Conservation (phyloP, 2,113 vertebrate species). For the Hippocampus abdominalis region DNA sequence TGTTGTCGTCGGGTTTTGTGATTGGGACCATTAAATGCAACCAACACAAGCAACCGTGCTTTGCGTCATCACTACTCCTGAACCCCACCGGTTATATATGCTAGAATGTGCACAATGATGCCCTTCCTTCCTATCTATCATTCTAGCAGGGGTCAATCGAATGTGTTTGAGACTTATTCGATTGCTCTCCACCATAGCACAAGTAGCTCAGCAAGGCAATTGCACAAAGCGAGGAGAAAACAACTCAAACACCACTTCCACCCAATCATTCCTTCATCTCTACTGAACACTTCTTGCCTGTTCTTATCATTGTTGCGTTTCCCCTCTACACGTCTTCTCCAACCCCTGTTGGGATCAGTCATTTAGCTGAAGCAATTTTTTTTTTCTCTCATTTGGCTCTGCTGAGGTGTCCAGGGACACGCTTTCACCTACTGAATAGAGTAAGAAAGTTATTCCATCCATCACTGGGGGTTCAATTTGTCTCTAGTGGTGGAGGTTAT, state of each 20-base stretch:
- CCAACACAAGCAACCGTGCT: too few species aligned
- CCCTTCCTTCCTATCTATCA: too few species aligned
- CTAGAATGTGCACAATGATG: too few species aligned
- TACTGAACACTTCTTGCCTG: slow-evolving; percentile 31
- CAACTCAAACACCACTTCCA: slow-evolving; percentile 36
- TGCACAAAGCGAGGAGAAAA: slow-evolving; percentile 31
- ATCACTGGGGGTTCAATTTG: background rate
- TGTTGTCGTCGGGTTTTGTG: too few species aligned
- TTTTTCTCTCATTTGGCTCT: slow-evolving; percentile 43
- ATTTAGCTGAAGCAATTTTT: background rate
- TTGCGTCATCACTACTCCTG: too few species aligned
- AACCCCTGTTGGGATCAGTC: slow-evolving; percentile 47
- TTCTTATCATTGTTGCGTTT: slow-evolving; percentile 46
- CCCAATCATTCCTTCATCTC: slow-evolving; percentile 39
- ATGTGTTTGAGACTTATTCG: slow-evolving; percentile 4
- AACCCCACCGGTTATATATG: too few species aligned
- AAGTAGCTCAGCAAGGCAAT: slow-evolving; percentile 38
- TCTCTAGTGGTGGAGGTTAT: background rate
- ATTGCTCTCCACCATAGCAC: slow-evolving; percentile 24
- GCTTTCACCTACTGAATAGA: too few species aligned
- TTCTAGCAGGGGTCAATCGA: too few species aligned
- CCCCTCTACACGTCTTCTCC: slow-evolving; percentile 44
- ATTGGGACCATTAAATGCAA: too few species aligned
- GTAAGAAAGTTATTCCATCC: background rate
- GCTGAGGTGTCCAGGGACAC: slow-evolving; percentile 45